Conservation (phyloP, 53 echinoderm and acorn worm genomes). For the Stichopus horrens region DNA sequence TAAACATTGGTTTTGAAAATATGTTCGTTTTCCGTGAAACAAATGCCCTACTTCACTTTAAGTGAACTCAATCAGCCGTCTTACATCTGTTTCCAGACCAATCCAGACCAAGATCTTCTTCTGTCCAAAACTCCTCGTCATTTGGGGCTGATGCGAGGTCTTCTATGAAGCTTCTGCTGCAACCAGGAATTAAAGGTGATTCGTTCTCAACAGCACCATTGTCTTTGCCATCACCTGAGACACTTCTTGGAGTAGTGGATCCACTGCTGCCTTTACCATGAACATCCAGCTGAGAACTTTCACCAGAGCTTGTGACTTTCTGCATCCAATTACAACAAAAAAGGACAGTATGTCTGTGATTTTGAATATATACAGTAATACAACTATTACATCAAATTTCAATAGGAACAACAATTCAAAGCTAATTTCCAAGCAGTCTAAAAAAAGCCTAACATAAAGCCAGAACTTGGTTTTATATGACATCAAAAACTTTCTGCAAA, state of each 20-base stretch:
- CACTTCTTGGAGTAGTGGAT: neutral
- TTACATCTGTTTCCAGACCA: neutral
- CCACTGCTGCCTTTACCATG: neutral
- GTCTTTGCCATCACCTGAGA: neutral
- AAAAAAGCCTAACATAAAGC: too few species aligned
- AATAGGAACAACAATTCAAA: too few species aligned
- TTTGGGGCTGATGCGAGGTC: slow-evolving; percentile 49
- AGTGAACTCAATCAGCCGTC: too few species aligned
- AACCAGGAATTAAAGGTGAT: slow-evolving; percentile 47
- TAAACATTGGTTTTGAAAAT: too few species aligned
- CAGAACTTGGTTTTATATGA: too few species aligned
- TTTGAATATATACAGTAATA: too few species aligned
- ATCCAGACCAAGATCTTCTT: slow-evolving; percentile 1
- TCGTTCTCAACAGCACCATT: neutral
- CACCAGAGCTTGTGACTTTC: neutral
- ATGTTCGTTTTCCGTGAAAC: too few species aligned
- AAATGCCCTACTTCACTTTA: too few species aligned
- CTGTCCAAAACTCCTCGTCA: slow-evolving; percentile 43
- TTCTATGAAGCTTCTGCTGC: slow-evolving; percentile 56
- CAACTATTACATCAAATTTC: too few species aligned
- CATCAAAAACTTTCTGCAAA: too few species aligned
- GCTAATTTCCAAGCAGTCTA: too few species aligned
- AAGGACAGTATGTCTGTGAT: neutral
- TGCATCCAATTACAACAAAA: neutral
- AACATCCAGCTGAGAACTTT: neutral